phyloP scores from a whole-genome alignment of 2,113 vertebrate species.

The Brachionichthys hirsutus region DNA sequence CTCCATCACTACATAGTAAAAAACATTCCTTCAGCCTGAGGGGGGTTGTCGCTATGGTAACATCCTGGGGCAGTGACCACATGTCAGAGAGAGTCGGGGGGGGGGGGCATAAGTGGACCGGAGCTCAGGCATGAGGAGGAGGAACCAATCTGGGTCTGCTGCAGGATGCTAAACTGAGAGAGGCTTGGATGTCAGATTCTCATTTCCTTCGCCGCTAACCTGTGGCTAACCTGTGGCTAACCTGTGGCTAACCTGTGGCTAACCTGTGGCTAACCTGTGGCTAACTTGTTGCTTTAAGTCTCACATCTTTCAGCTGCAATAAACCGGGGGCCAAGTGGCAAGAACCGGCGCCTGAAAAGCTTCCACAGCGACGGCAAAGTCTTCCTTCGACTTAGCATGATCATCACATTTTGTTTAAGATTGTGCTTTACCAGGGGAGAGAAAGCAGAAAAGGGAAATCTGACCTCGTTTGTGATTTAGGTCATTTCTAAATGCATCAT shows the following conservation, averaged over 20 bases:
- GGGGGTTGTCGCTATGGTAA: conserved; percentile 70
- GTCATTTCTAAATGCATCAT: too few relatives aligned
- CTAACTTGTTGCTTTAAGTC: too few relatives aligned
- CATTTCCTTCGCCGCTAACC: conserved; percentile 21
- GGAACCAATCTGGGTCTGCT: conserved; percentile 33
- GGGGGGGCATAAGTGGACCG: conserved; percentile 58
- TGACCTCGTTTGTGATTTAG: too few relatives aligned
- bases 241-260: too few relatives aligned
- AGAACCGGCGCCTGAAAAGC: too few relatives aligned
- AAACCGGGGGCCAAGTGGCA: too few relatives aligned
- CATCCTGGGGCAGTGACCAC: conserved; percentile 75
- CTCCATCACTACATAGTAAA: conserved; percentile 39
- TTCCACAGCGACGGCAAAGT: too few relatives aligned
- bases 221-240: conserved; percentile 32
- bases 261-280: conserved; percentile 39
- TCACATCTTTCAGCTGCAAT: too few relatives aligned
- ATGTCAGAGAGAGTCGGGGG: conserved; percentile 70
- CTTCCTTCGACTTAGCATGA: too few relatives aligned
- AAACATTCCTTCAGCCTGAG: conserved; percentile 55
- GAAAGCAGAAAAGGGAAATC: too few relatives aligned
- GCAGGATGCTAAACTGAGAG: conserved; percentile 42
- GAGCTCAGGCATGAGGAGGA: conserved; percentile 14
- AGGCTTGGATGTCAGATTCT: conserved; percentile 15
- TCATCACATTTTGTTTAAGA: too few relatives aligned
- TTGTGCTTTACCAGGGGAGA: too few relatives aligned